Percentiles rank a stretch among this genome's conserved stretches.
Conservation (phyloP, 2,797 vertebrate genomes). For the Catostomus latipinnis region DNA sequence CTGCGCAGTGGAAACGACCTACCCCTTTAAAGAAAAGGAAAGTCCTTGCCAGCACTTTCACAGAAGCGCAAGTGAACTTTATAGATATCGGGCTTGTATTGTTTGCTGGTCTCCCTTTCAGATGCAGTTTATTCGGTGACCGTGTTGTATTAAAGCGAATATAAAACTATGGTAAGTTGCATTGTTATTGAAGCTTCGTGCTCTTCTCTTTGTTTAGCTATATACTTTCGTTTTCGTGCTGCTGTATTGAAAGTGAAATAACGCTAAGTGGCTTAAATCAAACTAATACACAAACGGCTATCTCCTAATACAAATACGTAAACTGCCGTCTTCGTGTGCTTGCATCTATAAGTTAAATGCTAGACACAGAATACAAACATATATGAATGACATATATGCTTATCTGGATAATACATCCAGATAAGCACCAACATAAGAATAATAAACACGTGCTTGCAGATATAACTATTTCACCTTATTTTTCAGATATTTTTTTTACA, state of each 20-base stretch:
- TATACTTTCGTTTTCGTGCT: too few relatives aligned
- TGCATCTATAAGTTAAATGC: neutral
- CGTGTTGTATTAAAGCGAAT: conserved; percentile 1
- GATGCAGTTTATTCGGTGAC: conserved; percentile 25
- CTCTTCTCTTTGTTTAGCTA: conserved; percentile 19
- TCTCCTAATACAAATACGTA: neutral
- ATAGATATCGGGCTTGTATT: neutral
- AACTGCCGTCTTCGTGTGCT: neutral
- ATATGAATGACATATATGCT: too few relatives aligned
- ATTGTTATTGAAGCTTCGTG: neutral
- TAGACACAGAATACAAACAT: too few relatives aligned
- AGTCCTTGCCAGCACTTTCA: neutral
- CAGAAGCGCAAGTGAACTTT: neutral
- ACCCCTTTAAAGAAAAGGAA: neutral
- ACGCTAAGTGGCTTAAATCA: neutral
- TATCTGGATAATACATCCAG: too few relatives aligned
- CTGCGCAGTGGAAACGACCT: conserved; percentile 8
- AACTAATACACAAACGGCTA: neutral
- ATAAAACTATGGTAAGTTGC: conserved; percentile 28
- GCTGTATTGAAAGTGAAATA: too few relatives aligned
- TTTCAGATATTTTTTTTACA: too few relatives aligned
- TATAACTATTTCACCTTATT: too few relatives aligned
- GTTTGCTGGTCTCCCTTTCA: conserved; percentile 25
- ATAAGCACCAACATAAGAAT: too few relatives aligned
- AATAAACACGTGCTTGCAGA: too few relatives aligned